These are phyloP conservation scores for Lepidostoma basale DNA, from an alignment of 1,140 invertebrate genomes.

Conservation along the genomic window DNA sequence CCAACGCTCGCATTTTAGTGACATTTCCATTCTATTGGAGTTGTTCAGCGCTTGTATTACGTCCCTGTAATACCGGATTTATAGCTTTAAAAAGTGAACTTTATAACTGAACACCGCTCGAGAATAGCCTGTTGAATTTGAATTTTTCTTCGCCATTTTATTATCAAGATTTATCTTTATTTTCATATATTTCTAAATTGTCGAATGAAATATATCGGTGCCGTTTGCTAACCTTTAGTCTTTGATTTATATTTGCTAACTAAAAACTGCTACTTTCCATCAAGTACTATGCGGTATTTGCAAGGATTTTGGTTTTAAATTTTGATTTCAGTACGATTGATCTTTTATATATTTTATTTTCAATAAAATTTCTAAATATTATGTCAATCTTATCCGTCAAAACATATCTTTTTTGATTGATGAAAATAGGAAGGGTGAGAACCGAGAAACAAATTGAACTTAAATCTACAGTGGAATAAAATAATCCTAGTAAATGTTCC, in stretches of 20 bases:
- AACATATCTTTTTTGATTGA: too few species aligned
- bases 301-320: too few species aligned
- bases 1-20: constrained; percentile 24
- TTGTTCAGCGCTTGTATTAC: constrained; percentile 26
- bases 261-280: too few species aligned
- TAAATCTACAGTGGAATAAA: too few species aligned
- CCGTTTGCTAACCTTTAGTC: neutral
- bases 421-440: too few species aligned
- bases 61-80: constrained; percentile 26
- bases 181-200: neutral
- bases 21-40: constrained; percentile 24
- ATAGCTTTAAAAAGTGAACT: constrained; percentile 28
- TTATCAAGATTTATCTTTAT: constrained; percentile 18
- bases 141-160: constrained; percentile 6
- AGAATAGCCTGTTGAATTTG: constrained; percentile 25
- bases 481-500: too few species aligned
- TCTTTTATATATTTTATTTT: too few species aligned
- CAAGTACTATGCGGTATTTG: too few species aligned
- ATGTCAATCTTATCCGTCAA: too few species aligned
- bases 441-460: too few species aligned
- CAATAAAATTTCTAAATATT: too few species aligned
- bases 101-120: constrained; percentile 18
- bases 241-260: neutral
- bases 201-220: neutral
- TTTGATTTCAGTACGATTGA: too few species aligned